A percentile compares a stretch with the other conserved stretches of the same genome.
phyloP scores from a whole-genome alignment of 2,797 vertebrate genomes.

The Philypnodon macrostomus region DNA sequence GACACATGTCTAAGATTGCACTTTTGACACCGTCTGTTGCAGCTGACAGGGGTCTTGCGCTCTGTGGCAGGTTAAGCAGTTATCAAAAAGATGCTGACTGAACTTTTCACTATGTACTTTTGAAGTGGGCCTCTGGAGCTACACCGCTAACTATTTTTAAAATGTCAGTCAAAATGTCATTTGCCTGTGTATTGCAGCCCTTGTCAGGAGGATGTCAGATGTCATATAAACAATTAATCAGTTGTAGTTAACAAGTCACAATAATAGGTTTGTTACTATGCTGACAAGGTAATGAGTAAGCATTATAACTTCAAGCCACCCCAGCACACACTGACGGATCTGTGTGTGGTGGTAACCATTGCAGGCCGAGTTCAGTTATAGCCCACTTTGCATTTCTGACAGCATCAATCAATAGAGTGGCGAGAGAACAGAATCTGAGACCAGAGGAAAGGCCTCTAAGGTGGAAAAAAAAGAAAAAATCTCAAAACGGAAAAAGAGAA shows the following conservation, averaged over 20 bases:
- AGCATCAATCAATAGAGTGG: slow-evolving; percentile 57
- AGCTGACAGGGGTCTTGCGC: slow-evolving; percentile 22
- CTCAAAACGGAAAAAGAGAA: not conserved
- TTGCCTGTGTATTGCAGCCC: slow-evolving; percentile 1
- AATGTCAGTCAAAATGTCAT: slow-evolving; percentile 33
- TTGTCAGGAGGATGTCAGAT: not conserved
- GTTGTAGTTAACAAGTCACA: not conserved
- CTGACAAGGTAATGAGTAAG: slow-evolving; percentile 33
- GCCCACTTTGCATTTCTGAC: slow-evolving; percentile 62
- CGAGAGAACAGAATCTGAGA: slow-evolving; percentile 35
- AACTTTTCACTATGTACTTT: slow-evolving; percentile 21
- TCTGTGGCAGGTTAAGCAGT: slow-evolving; percentile 4
- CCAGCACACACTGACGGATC: slow-evolving; percentile 19
- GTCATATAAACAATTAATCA: not conserved
- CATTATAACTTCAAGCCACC: slow-evolving; percentile 21
- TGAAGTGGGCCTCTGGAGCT: slow-evolving; percentile 21
- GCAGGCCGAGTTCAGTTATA: slow-evolving; percentile 57
- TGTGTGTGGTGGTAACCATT: slow-evolving; percentile 41
- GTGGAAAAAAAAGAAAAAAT: not conserved
- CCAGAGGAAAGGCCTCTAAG: slow-evolving; percentile 8
- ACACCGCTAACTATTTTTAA: slow-evolving; percentile 16
- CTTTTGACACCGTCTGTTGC: not conserved
- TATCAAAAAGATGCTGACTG: not conserved
- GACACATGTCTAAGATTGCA: slow-evolving; percentile 8
- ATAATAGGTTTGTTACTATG: not conserved